Evolutionary conservation across 2,113 vertebrate species (phyloP), one percentile per base, ranked within the genome.

Genomic region (Dermatemys mawii): DNA sequence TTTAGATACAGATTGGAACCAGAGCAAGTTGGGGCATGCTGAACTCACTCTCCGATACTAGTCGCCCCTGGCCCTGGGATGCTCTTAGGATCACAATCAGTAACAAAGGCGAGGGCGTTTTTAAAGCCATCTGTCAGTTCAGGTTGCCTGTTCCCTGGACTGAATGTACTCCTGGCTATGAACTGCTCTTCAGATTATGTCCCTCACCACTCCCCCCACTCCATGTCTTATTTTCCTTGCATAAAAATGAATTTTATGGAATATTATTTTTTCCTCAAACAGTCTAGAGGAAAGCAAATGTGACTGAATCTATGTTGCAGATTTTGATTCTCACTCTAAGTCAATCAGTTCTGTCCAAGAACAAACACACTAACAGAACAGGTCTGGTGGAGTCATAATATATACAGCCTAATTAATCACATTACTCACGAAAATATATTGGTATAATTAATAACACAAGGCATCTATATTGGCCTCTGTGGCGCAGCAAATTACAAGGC

Each of bases 401-500:
- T 17, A 41, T 54, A 63, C 95, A 90, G 78, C 83, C 87, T 90
- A 93, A 96, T 96, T 95, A 93, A 97, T 97, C 94, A 92, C 93
- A 87, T 78, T 88, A 90, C 94, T 95, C 94, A 84, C 82, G 93
- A 95, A 97, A 96, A 96, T 94, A 93, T 88, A 97, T 90, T 86
- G 95, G 93, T 93, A 95, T 97, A 94, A 97, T 97, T 97, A 97
- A 97, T 96, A 96, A 95, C 91, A 92, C 83, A 2, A 92, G 84
- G 96, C 96, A 93, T 91, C 96, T 96, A 41, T 93, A 95, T 83
- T 88, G 94, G 96, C 95, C 97, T 97, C 97, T 79, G 92, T 4
- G 83, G 97, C 6, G 0, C 95, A 95, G 95, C 95, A 95, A 97
- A 97, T 97, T 92, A 93, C 2, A 49, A 96, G 88, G 96, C 95